Evolutionary conservation across 2,113 vertebrate genomes (phyloP).

Genomic region (Illadopsis cleaveri): DNA sequence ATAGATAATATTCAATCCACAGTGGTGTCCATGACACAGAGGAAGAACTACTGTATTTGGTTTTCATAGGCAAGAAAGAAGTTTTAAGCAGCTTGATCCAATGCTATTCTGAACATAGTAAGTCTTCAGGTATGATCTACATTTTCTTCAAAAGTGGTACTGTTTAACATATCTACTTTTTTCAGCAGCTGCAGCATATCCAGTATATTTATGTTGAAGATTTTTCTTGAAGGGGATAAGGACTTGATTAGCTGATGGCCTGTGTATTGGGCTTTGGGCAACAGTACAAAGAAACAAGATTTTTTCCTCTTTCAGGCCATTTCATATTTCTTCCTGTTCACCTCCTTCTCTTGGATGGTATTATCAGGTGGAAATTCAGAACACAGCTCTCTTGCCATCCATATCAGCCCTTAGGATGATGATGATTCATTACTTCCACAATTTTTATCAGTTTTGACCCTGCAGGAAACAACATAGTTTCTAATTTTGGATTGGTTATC

Average conservation of each 20-base stretch:
- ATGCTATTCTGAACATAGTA: not conserved
- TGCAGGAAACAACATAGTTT: not conserved
- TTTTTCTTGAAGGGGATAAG: not conserved
- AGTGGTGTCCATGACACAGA: accelerated
- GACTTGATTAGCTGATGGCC: not conserved
- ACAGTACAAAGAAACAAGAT: not conserved
- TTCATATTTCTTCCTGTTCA: not conserved
- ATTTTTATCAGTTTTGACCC: not conserved
- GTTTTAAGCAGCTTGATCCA: not conserved
- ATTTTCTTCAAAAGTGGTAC: not conserved
- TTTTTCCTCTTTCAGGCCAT: not conserved
- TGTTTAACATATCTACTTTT: not conserved
- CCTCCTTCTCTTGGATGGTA: not conserved
- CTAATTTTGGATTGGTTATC: not conserved
- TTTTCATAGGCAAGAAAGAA: not conserved
- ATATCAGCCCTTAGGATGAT: not conserved
- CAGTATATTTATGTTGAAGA: not conserved
- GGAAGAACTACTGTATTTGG: not conserved
- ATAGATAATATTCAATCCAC: not conserved
- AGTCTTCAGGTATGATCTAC: not conserved
- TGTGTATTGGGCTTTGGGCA: not conserved
- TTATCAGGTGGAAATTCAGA: not conserved
- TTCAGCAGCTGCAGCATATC: not conserved
- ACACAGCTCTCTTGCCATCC: not conserved
- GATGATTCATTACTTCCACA: not conserved